Conservation (phyloP, 2,113 vertebrate genomes). For the Pipra filicauda region DNA sequence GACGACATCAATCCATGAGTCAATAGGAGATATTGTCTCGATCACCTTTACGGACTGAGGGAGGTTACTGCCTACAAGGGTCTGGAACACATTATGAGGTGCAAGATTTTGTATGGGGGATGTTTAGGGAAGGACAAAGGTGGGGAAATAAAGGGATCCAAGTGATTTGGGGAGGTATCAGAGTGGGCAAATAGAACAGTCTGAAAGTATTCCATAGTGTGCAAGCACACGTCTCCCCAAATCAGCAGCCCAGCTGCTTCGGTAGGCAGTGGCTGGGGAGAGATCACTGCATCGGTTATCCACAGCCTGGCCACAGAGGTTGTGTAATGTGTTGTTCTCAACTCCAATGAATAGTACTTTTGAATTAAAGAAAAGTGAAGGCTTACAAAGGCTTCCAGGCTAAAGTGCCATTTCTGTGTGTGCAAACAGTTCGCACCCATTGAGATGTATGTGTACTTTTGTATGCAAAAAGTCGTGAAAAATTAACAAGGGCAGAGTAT, state of each 20-base stretch:
- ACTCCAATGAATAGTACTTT: neutral
- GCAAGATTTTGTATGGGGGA: neutral
- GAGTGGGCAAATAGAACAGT: neutral
- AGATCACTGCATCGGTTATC: neutral
- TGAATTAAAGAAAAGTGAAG: constrained; percentile 34
- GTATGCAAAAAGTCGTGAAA: constrained; percentile 23
- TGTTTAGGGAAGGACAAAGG: neutral
- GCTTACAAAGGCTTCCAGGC: constrained; percentile 34
- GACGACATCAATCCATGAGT: neutral
- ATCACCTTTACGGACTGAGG: neutral
- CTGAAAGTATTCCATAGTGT: neutral
- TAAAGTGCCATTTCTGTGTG: neutral
- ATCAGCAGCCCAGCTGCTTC: neutral
- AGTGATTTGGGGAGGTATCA: neutral
- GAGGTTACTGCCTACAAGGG: rapidly evolving
- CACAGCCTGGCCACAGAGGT: neutral
- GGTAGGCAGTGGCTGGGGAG: rapidly evolving
- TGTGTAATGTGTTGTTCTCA: neutral
- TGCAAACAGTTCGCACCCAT: neutral
- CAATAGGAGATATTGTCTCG: rapidly evolving
- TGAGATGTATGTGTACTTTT: neutral
- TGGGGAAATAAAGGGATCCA: neutral
- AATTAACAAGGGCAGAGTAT: neutral
- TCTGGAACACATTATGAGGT: neutral
- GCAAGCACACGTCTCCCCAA: neutral